Evolutionary conservation across 2,888 invertebrate genomes (phyloP), one percentile per base, ranked within the genome.

Genomic region (Andrena trimmerana): DNA sequence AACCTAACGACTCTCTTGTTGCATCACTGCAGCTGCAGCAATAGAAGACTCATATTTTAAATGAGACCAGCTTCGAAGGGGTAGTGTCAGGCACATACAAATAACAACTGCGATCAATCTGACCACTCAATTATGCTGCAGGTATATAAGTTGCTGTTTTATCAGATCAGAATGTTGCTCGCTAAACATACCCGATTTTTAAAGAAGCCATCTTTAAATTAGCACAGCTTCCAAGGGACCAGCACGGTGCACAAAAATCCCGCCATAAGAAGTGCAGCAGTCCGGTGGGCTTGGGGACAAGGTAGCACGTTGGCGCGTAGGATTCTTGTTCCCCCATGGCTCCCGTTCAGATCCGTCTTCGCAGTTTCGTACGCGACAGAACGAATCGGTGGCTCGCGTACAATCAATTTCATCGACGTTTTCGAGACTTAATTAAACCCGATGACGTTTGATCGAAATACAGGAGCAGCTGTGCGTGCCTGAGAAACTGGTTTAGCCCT

Each of bases 401-500:
- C 60, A 50, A 75, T 79, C 72, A 72, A 70, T 71, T 71, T 71
- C 62, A 60, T 75, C 74, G 74, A 74, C 42, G 27, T 75, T 81
- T 82, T 71, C 70, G 71, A 81, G 66, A 59, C 67, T 82, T 81
- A 75, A 82, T 82, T 82, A 82, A 81, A 81, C 36, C 74, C 60
- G 31, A 74, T 81, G 81, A 82, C 81, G 81, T 82, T 81, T 74
- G 81, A 81, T 74, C 74, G 81, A 74, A 81, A 81, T 81, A 81
- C 74, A 80, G 74, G 74, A 81, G 67, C 82, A 68, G 73, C 67
- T 65, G 73, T 63, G 67, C 68, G 67, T 68, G 73, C 73, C 82
- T 68, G 82, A 67, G 67, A 73, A 81, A 81, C 81, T 68, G 81
- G 81, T 81, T 81, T 81, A 81, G 82, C 81, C 82, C 81, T 73